phyloP scores from a whole-genome alignment of 2,113 vertebrate species.

The Zootoca vivipara region DNA sequence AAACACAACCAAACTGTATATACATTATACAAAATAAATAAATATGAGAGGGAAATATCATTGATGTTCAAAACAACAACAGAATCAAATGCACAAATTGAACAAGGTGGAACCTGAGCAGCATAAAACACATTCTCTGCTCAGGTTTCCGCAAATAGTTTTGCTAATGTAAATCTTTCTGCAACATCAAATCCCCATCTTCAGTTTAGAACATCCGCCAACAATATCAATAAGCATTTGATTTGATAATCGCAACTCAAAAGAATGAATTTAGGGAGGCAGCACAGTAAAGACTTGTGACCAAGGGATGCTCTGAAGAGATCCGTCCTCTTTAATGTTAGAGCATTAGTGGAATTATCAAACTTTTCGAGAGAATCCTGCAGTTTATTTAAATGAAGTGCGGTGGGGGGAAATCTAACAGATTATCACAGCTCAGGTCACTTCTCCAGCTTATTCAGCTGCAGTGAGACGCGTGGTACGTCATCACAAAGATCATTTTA shows the following conservation, averaged over 20 bases:
- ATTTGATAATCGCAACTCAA: background rate
- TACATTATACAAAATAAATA: too few species aligned
- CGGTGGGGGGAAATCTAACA: fast-evolving
- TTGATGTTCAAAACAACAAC: background rate
- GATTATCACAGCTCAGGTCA: background rate
- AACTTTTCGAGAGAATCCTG: background rate
- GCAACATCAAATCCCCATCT: too few species aligned
- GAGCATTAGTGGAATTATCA: background rate
- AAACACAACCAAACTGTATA: too few species aligned
- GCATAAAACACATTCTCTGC: background rate
- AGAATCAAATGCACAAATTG: background rate
- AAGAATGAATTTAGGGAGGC: background rate
- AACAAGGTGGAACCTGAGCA: background rate
- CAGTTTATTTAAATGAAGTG: background rate
- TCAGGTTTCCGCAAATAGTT: background rate
- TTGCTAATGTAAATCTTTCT: background rate
- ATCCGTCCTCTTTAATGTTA: background rate
- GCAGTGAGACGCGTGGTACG: fast-evolving
- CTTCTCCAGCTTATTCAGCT: background rate
- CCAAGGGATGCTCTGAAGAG: background rate
- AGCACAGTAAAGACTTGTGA: background rate
- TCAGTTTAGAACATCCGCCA: background rate
- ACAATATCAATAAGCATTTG: background rate
- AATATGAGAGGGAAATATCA: background rate
- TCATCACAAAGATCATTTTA: constrained; percentile 70